Base-by-base conservation (phyloP, 2,113 vertebrate genomes). In the Uria aalge region DNA sequence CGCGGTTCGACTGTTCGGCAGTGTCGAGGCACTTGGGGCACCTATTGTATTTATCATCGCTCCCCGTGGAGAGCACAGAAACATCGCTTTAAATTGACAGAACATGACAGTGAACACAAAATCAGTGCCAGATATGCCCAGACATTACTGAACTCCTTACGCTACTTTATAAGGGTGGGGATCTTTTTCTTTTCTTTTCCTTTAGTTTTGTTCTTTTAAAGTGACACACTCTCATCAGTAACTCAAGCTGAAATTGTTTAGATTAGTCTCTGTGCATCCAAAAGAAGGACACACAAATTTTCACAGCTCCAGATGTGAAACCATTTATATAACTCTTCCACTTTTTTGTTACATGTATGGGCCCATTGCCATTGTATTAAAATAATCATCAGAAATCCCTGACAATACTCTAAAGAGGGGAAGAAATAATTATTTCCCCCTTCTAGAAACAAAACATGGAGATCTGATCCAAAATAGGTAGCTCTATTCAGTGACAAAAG, bases 61-160 rank as follows among this genome's bases (percentile, higher is more conserved):
- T 95, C 36, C 79, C 76, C 0, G 0, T 2, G 8, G 79, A 60
- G 36, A 83, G 67, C 55, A 59, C 38, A 64, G 73, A 87, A 93
- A 52, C 79, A 74, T 88, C 57, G 59, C n/a, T 76, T 91, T 62
- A 77, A 95, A 94, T 52, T 95, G 94, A 92, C 66, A 87, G 82
- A 88, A 88, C 53, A 55, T 0, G 1, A 75, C n/a, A 76, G 62
- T 5, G 63, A 94, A 74, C 55, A 87, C 0, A 16, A 93, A 95
- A 85, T 89, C 82, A 81, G 47, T 76, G 53, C 29, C 53, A 94
- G 80, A 69, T 91, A 52, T 38, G 14, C 40, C 43, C 53, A 89
- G 48, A 48, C 12, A 14, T 88, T 69, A 69, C n/a, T 60, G 38
- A 60, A 75, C 47, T 60, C n/a, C 23, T 68, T 52, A 40, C 0